A percentile compares a stretch with the other conserved stretches of the same genome.
Evolutionary conservation across 2,888 invertebrate species (phyloP).

Genomic region (Scaptomyza parva): DNA sequence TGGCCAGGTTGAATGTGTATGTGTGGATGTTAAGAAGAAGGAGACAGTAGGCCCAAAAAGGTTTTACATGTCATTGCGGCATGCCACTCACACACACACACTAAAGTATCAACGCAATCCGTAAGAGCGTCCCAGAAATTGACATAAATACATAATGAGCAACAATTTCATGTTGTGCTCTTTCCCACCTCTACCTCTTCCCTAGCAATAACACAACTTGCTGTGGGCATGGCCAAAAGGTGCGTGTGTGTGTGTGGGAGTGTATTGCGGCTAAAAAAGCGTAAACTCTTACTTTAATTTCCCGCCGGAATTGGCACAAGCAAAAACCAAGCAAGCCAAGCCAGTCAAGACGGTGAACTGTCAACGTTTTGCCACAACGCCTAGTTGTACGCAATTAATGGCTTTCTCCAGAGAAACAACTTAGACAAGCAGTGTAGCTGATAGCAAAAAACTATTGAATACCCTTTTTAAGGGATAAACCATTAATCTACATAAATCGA

Average conservation of each 20-base stretch:
- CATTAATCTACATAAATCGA: too few species aligned
- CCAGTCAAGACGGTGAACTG: slow-evolving; percentile 57
- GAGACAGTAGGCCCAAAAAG: slow-evolving; percentile 69
- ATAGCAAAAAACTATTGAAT: slow-evolving; percentile 12
- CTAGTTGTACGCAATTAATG: slow-evolving; percentile 74
- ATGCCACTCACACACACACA: slow-evolving; percentile 37
- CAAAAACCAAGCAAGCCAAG: slow-evolving; percentile 52
- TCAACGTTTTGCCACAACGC: slow-evolving; percentile 64
- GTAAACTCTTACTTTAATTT: slow-evolving; percentile 78
- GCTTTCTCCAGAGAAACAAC: slow-evolving; percentile 57
- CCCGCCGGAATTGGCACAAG: slow-evolving; percentile 71
- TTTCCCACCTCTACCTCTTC: slow-evolving; percentile 2
- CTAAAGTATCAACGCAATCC: slow-evolving; percentile 20
- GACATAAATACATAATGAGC: slow-evolving; percentile 78
- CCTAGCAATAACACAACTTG: slow-evolving; percentile 5
- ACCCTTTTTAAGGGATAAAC: too few species aligned
- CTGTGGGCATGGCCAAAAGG: slow-evolving; percentile 56
- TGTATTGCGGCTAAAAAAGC: slow-evolving; percentile 66
- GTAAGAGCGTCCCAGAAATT: slow-evolving; percentile 69
- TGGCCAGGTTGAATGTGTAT: slow-evolving; percentile 59
- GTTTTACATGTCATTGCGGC: slow-evolving; percentile 77
- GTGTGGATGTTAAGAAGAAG: slow-evolving; percentile 2
- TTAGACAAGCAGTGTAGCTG: slow-evolving; percentile 9
- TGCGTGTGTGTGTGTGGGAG: slow-evolving; percentile 35
- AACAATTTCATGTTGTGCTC: slow-evolving; percentile 65